Conservation (phyloP, 2,888 invertebrate genomes). For the Hirtodrosophila duncani region DNA sequence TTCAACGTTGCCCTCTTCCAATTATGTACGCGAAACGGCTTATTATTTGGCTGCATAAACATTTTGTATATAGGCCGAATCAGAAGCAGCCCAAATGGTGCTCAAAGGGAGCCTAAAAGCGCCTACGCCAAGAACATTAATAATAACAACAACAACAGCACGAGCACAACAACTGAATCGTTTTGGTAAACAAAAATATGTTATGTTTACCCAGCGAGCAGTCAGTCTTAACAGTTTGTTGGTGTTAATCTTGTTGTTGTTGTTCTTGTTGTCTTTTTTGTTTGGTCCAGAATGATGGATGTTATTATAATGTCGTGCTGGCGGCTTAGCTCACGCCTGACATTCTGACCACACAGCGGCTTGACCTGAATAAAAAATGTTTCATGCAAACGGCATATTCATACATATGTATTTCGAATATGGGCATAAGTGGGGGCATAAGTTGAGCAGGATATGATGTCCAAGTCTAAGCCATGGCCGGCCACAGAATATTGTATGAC, state of each 20-base stretch:
- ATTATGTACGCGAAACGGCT: slow-evolving; percentile 69
- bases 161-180: neutral
- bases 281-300: slow-evolving; percentile 55
- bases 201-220: slow-evolving; percentile 49
- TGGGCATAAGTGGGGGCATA: no score
- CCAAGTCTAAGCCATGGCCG: slow-evolving; percentile 11
- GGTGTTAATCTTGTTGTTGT: slow-evolving; percentile 21
- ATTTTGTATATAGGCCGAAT: slow-evolving; percentile 19
- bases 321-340: slow-evolving; percentile 32
- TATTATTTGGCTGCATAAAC: slow-evolving; percentile 60
- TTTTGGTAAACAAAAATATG: slow-evolving; percentile 54
- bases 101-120: slow-evolving; percentile 56
- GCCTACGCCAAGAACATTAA: slow-evolving; percentile 30
- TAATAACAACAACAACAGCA: slow-evolving; percentile 15
- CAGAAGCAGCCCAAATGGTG: slow-evolving; percentile 58
- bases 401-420: no score
- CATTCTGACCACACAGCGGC: slow-evolving; percentile 24
- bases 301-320: slow-evolving; percentile 56
- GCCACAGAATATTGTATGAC: slow-evolving; percentile 10
- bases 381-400: no score
- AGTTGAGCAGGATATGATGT: no score
- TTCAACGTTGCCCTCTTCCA: slow-evolving; percentile 40
- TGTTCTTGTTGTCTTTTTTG: slow-evolving; percentile 43
- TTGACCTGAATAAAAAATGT: slow-evolving; percentile 41
- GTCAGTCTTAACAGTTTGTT: slow-evolving; percentile 22